These are phyloP conservation scores for Urocynchramus pylzowi DNA, from an alignment of 2,113 vertebrate species.

Conservation along the genomic window DNA sequence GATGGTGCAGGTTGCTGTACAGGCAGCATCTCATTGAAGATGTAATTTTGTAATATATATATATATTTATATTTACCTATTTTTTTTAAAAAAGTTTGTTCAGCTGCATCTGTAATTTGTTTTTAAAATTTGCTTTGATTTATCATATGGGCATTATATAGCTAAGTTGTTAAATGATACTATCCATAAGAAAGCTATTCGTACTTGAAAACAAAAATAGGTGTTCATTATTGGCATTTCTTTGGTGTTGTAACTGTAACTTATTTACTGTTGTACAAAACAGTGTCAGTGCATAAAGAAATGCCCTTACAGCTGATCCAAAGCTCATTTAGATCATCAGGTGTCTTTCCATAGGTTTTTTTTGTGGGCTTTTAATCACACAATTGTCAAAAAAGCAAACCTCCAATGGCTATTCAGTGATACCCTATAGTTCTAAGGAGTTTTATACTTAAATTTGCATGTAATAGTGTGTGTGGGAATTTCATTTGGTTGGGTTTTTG, in stretches of 20 bases:
- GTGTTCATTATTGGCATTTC: background rate
- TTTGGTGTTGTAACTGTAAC: background rate
- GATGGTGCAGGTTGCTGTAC: background rate
- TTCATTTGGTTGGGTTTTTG: background rate
- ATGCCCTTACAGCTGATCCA: slow-evolving; percentile 39
- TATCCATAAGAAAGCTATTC: background rate
- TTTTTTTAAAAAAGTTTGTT: background rate
- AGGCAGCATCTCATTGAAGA: background rate
- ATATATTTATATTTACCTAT: background rate
- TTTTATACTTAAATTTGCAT: background rate
- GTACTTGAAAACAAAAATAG: background rate
- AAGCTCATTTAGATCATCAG: background rate
- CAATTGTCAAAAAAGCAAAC: background rate
- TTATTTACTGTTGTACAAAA: background rate
- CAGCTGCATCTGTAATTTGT: background rate
- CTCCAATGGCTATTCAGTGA: background rate
- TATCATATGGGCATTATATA: background rate
- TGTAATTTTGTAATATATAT: background rate
- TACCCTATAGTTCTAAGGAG: background rate
- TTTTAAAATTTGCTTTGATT: background rate
- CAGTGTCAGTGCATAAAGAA: background rate
- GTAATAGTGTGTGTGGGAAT: background rate
- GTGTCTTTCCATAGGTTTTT: background rate
- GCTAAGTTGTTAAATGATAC: background rate
- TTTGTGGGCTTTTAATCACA: background rate